Conservation (phyloP, 2,113 vertebrate genomes). For the Halcyon malimbica region DNA sequence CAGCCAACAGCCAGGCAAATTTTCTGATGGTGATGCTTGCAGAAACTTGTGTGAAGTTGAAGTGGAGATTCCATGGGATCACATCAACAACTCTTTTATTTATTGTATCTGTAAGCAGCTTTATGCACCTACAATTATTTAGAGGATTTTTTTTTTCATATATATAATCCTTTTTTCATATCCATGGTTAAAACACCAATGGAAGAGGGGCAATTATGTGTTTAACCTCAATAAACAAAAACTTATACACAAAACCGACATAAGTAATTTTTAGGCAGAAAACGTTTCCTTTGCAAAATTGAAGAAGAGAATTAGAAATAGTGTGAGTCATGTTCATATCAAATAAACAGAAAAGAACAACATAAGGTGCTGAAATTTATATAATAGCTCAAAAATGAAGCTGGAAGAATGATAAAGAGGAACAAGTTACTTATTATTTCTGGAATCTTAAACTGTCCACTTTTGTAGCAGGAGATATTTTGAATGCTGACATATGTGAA, state of each 20-base stretch:
- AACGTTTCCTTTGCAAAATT: background rate
- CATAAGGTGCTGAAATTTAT: background rate
- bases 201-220: background rate
- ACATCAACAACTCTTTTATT: background rate
- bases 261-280: background rate
- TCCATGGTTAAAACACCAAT: background rate
- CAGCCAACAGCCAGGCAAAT: background rate
- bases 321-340: background rate
- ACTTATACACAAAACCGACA: background rate
- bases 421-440: background rate
- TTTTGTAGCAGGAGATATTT: background rate
- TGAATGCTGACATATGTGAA: background rate
- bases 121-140: background rate
- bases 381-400: background rate
- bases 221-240: background rate
- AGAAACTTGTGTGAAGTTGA: background rate
- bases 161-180: background rate
- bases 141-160: background rate
- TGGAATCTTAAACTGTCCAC: background rate
- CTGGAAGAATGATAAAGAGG: background rate
- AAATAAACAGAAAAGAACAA: background rate
- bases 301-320: background rate
- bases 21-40: background rate
- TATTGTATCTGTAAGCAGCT: background rate
- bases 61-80: background rate